Evolutionary conservation across 2,113 vertebrate genomes (phyloP), one percentile per base, ranked within the genome.

Genomic region (Gymnarchus niloticus): DNA sequence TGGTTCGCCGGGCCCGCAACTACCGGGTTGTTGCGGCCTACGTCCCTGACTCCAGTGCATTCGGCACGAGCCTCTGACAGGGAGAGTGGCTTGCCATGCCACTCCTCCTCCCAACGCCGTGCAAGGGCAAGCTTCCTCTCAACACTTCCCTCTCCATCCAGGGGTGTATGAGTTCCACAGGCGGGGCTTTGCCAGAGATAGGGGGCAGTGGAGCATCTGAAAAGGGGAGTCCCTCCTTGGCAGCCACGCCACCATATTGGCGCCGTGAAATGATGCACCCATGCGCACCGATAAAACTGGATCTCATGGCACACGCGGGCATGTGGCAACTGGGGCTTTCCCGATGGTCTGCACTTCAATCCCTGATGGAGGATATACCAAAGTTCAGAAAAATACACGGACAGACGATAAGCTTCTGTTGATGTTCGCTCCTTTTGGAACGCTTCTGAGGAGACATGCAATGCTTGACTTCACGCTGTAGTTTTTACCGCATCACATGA

Each of bases 21-120:
- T 98, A 97, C 94, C 96, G 97, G 10, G 96, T 97, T 6, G 94
- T 99, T 95, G 96, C 96, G 46, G 92, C 97, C 88, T 97, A 96
- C 94, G 96, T 98, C 94, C 97, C 97, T 91, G 97, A 99, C 91
- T 96, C 97, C 95, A 97, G 96, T 83, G 92, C 94, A 88, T 97
- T 97, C 0, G 96, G 94, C 93, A 97, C 97, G 89, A 99, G 97
- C 92, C 98, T 99, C 97, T 99, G 98, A 99, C 97, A 97, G 93
- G 94, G 97, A 90, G 92, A 95, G 91, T 89, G 91, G 89, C 89
- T 92, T 89, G 85, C 87, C 91, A 91, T 83, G 89, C 93, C 87
- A 91, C 90, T 87, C 89, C 92, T 46, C 81, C 89, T 91, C 77
- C 85, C 83, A 21, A 28, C 86, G 2, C 57, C 90, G 92, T 85